Evolutionary conservation across 1,140 invertebrate species (phyloP).

Genomic region (Vanessa atalanta): DNA sequence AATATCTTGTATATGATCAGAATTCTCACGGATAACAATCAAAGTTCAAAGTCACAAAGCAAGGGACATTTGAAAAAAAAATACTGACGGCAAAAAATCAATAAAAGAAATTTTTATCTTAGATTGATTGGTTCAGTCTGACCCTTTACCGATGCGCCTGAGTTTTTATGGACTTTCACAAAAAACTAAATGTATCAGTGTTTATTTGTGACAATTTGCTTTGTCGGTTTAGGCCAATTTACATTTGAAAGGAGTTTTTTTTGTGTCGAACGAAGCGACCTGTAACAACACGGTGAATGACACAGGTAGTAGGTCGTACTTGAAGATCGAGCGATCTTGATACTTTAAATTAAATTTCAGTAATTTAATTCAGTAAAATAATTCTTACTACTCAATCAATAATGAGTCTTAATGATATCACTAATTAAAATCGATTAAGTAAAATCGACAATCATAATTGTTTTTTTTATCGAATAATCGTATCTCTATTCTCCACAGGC

Average conservation of each 20-base stretch:
- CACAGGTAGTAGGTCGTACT: slow-evolving; percentile 65
- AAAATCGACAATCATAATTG: too few relatives aligned
- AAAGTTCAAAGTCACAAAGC: slow-evolving; percentile 57
- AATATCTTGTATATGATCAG: slow-evolving; percentile 47
- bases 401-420: too few relatives aligned
- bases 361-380: too few relatives aligned
- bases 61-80: slow-evolving; percentile 51
- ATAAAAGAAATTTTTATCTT: slow-evolving; percentile 77
- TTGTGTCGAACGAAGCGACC: slow-evolving; percentile 69
- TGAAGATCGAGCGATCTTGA: slow-evolving; percentile 51
- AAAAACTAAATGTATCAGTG: slow-evolving; percentile 76
- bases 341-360: slow-evolving; percentile 28
- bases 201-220: slow-evolving; percentile 82
- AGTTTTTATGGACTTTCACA: slow-evolving; percentile 73
- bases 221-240: slow-evolving; percentile 79
- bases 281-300: slow-evolving; percentile 76
- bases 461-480: too few relatives aligned
- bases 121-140: slow-evolving; percentile 78
- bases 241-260: slow-evolving; percentile 77
- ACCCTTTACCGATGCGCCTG: slow-evolving; percentile 73
- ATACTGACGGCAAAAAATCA: slow-evolving; percentile 62
- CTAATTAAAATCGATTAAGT: too few relatives aligned
- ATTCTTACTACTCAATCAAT: too few relatives aligned
- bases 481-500: too few relatives aligned
- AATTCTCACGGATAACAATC: slow-evolving; percentile 75